Conservation (phyloP, 2,113 vertebrate species). For the Sakesphorus luctuosus region DNA sequence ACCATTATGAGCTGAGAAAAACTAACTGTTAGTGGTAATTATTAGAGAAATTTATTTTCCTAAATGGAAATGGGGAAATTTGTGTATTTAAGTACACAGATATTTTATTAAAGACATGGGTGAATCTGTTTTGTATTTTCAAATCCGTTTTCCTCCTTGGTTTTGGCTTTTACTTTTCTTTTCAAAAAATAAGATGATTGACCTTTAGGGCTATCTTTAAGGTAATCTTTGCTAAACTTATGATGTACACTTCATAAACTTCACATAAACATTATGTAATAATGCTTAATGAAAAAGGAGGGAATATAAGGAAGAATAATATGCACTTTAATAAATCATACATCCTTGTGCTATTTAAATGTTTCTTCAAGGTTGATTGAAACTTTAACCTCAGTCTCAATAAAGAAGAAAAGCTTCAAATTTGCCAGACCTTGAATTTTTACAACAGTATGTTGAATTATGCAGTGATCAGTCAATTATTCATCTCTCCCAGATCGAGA, state of each 20-base stretch:
- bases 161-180: not conserved
- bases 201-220: slow-evolving; percentile 35
- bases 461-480: slow-evolving; percentile 99
- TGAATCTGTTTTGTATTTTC: not conserved
- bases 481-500: slow-evolving; percentile 93
- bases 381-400: slow-evolving; percentile 99
- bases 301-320: slow-evolving; percentile 80
- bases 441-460: slow-evolving; percentile 99
- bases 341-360: slow-evolving; percentile 95
- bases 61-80: not conserved
- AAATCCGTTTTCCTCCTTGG: not conserved
- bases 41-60: not conserved
- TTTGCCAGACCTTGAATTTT: slow-evolving; percentile 99
- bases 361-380: slow-evolving; percentile 99
- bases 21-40: not conserved
- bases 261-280: slow-evolving; percentile 74
- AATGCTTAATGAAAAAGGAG: slow-evolving; percentile 80
- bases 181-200: not conserved
- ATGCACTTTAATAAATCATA: slow-evolving; percentile 87
- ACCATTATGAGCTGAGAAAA: not conserved
- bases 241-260: slow-evolving; percentile 70
- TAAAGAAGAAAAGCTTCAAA: slow-evolving; percentile 95
- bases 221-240: slow-evolving; percentile 63
- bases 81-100: not conserved
- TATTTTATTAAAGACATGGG: not conserved